These are phyloP conservation scores for Blastobasis lacticolella DNA, from an alignment of 2,888 invertebrate genomes.

Conservation along the genomic window DNA sequence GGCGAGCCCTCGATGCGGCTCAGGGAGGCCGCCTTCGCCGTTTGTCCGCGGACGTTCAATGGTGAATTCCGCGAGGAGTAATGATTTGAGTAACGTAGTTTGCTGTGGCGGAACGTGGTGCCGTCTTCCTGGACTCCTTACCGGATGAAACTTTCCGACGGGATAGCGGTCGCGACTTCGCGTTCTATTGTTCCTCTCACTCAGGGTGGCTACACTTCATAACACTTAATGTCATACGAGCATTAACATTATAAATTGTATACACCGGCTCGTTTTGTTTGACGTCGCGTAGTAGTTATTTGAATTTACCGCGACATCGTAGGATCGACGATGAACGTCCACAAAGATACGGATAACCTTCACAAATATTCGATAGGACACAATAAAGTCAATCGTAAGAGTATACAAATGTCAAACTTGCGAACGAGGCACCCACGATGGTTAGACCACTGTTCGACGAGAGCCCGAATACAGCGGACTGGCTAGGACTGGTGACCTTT, in stretches of 20 bases:
- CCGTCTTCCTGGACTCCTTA: constrained; percentile 30
- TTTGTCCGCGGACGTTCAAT: constrained; percentile 49
- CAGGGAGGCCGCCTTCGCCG: constrained; percentile 61
- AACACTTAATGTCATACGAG: constrained; percentile 3
- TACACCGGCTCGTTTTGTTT: constrained; percentile 4
- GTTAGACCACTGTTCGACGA: constrained; percentile 18
- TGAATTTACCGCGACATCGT: constrained; percentile 27
- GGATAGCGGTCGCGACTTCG: constrained; percentile 11
- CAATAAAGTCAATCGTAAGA: constrained; percentile 27
- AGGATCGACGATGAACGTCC: constrained; percentile 30
- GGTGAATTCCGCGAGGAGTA: constrained; percentile 51
- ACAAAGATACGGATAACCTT: constrained; percentile 26
- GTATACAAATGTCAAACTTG: constrained; percentile 19
- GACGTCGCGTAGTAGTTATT: constrained; percentile 12
- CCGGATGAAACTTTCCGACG: constrained; percentile 15
- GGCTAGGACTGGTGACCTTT: constrained; percentile 43
- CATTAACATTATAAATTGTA: constrained; percentile 4
- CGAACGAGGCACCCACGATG: constrained; percentile 4
- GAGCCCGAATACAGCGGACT: constrained; percentile 24
- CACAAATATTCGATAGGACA: constrained; percentile 26
- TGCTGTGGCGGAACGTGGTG: constrained; percentile 71
- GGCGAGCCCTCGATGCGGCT: constrained; percentile 60
- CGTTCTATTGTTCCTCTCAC: constrained; percentile 15
- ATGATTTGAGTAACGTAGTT: constrained; percentile 63
- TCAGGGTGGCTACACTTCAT: constrained; percentile 11